Percentiles rank a stretch among this genome's conserved stretches.
These are phyloP conservation scores for Eupithecia subfuscata DNA, from an alignment of 2,888 invertebrate genomes.

Conservation along the genomic window DNA sequence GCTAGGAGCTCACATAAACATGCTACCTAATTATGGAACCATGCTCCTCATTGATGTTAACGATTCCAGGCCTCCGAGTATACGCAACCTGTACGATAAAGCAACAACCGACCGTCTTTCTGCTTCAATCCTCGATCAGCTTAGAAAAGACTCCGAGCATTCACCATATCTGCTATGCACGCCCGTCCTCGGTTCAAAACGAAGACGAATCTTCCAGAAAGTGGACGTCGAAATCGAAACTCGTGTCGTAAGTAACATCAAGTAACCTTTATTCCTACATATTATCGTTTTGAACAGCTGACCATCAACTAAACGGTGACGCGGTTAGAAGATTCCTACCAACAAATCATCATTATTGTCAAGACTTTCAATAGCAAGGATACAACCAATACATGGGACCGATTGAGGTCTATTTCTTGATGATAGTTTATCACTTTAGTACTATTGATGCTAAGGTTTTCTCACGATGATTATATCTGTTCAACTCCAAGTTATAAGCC, in stretches of 20 bases:
- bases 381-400: constrained; percentile 12
- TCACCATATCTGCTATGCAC: constrained; percentile 92
- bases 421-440: constrained; percentile 7
- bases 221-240: constrained; percentile 94
- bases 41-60: constrained; percentile 19
- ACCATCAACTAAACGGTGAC: background rate
- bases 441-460: constrained; percentile 6
- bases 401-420: constrained; percentile 18
- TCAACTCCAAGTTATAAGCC: background rate
- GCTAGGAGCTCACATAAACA: background rate
- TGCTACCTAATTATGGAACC: constrained; percentile 20
- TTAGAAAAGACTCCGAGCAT: constrained; percentile 85
- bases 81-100: constrained; percentile 91
- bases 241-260: constrained; percentile 88
- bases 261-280: background rate
- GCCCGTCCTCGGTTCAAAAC: constrained; percentile 89
- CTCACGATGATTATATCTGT: constrained; percentile 3
- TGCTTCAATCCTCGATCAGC: constrained; percentile 86
- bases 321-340: background rate
- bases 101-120: constrained; percentile 88
- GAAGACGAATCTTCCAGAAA: constrained; percentile 87
- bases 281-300: background rate
- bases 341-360: constrained; percentile 17
- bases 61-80: constrained; percentile 85
- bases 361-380: constrained; percentile 17